A percentile compares a stretch with the other conserved stretches of the same genome.
phyloP scores from a whole-genome alignment of 2,113 vertebrate genomes.

The Myocastor coypus region DNA sequence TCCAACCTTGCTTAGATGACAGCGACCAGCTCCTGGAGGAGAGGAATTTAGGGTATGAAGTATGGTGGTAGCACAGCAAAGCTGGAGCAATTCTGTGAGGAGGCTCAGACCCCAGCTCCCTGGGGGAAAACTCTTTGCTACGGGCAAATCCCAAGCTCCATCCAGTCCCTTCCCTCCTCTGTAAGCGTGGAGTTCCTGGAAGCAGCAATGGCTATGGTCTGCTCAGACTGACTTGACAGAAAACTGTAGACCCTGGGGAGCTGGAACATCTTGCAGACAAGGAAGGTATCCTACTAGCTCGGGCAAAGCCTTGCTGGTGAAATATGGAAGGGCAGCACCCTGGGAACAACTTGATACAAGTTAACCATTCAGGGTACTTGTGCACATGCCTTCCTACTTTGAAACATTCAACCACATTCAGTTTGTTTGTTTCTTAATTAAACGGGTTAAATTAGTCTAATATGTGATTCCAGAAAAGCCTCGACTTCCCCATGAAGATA shows the following conservation, averaged over 20 bases:
- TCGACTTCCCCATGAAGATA: not conserved
- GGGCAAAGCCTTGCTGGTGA: not conserved
- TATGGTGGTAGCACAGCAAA: not conserved
- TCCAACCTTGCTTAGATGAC: slow-evolving; percentile 65
- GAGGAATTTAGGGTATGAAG: slow-evolving; percentile 28
- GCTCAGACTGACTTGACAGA: not conserved
- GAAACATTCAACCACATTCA: not conserved
- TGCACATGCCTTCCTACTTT: not conserved
- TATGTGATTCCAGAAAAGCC: not conserved
- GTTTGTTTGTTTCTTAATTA: not conserved
- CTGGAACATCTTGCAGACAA: not conserved
- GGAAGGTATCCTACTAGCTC: not conserved
- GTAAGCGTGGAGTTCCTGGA: not conserved
- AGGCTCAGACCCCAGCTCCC: not conserved
- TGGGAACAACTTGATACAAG: not conserved
- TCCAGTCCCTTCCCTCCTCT: not conserved
- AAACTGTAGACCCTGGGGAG: not conserved
- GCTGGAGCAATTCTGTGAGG: not conserved
- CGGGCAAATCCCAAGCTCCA: not conserved
- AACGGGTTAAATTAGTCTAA: not conserved
- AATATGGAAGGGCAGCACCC: not conserved
- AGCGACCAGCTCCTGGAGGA: slow-evolving; percentile 75
- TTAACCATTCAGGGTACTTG: not conserved
- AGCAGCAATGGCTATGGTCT: not conserved
- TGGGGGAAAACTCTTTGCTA: not conserved